Evolutionary conservation across 1,140 invertebrate genomes (phyloP), one percentile per base, ranked within the genome.

Genomic region (Lucilia sericata): DNA sequence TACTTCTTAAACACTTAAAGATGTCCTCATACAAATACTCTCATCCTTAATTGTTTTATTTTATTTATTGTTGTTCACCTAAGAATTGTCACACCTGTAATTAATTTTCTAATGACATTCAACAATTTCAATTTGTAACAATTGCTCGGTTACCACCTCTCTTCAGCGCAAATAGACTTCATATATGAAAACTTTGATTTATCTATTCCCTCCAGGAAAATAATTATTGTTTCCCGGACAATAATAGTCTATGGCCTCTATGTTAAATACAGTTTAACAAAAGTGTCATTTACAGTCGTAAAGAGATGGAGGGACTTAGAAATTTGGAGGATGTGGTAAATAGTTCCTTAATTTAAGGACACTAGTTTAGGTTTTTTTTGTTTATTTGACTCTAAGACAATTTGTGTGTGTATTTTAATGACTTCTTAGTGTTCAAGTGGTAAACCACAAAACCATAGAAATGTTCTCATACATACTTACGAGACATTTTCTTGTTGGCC

Each of bases 121-220:
- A 70, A 70, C 65, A 70, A 70, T 70, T 70, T 70, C 21, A 70
- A 70, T 70, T 70, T 70, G 65, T 70, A 70, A 70, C 65, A 70
- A 70, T 70, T 70, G 65, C 12, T 21, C 8, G 21, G 7, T 25
- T 8, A 21, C 5, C 21, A 60, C 65, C 65, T 21, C n/a, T 4
- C 51, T 55, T 12, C 51, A 55, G 3, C 4, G 4, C 17, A 55
- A 12, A 17, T 5, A 55, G 9, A 5, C 17, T 55, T 12, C 13
- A 55, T 14, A 0, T 12, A 55, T 42, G 2, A 42, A 7, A 42
- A 55, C 51, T 55, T 55, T 55, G 51, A 55, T 55, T 55, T n/a
- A 55, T 30, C 25, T 55, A 55, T n/a, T 55, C 51, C 51, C 51
- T 12, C 2, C 7, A 55, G 51, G 4, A 42, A 42, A 8, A 42